Conservation (phyloP, 1,140 invertebrate species). For the Lamellibrachia luymesi region DNA sequence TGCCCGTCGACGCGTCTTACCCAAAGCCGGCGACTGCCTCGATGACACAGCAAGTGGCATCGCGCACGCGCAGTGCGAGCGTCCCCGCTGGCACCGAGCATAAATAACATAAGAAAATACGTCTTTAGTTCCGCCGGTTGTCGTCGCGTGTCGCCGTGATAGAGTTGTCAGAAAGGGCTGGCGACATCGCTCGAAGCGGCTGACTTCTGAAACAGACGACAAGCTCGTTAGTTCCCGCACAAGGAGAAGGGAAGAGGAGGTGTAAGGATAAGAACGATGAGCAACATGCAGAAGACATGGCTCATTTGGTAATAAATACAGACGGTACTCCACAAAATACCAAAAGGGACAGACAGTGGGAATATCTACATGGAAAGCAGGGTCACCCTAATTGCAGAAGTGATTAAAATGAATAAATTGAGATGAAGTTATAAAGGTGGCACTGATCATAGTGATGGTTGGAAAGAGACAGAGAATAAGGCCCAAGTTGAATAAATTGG, state of each 20-base stretch:
- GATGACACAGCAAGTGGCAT: background rate
- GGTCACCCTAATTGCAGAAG: too few relatives aligned
- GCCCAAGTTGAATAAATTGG: too few relatives aligned
- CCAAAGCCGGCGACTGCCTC: background rate
- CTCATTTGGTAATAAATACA: too few relatives aligned
- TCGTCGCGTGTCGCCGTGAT: background rate
- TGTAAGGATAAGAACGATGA: background rate
- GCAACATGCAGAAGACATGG: background rate
- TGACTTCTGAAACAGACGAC: background rate
- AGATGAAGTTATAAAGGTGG: too few relatives aligned
- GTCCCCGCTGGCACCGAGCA: background rate
- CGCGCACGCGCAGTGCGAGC: background rate
- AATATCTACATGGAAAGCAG: too few relatives aligned
- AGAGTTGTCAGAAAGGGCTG: background rate
- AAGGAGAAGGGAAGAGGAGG: background rate
- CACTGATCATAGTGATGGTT: too few relatives aligned
- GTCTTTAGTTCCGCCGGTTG: background rate
- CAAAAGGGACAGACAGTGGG: too few relatives aligned
- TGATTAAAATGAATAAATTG: too few relatives aligned
- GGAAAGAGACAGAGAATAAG: too few relatives aligned
- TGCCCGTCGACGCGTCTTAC: background rate
- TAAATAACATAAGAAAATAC: conserved; percentile 6
- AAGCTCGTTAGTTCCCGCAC: background rate
- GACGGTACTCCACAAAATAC: too few relatives aligned
- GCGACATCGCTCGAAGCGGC: background rate